Conservation (phyloP, 2,888 invertebrate species). For the Leucania comma region DNA sequence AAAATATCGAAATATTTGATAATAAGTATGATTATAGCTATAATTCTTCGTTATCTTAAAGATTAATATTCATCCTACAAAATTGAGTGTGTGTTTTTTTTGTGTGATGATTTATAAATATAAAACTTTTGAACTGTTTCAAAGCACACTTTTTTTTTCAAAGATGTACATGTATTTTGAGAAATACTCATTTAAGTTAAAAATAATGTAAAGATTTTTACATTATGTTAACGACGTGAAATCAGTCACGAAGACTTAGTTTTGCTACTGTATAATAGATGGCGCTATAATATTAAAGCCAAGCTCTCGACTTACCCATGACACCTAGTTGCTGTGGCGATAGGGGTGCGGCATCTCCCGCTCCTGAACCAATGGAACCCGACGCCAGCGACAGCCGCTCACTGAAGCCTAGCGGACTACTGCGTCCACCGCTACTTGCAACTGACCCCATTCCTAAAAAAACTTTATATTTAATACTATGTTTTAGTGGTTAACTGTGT, state of each 20-base stretch:
- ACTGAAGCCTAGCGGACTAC: slow-evolving; percentile 91
- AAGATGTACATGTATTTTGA: too few relatives aligned
- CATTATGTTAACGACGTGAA: neutral
- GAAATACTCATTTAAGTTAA: too few relatives aligned
- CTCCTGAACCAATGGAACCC: slow-evolving; percentile 91
- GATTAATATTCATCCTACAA: too few relatives aligned
- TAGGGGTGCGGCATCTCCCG: slow-evolving; percentile 92
- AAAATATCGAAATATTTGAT: too few relatives aligned
- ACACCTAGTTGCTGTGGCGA: slow-evolving; percentile 97
- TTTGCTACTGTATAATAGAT: slow-evolving; percentile 77
- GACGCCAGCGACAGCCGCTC: slow-evolving; percentile 93
- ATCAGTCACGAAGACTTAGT: neutral
- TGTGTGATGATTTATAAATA: too few relatives aligned
- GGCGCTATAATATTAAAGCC: slow-evolving; percentile 69
- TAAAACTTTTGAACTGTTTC: too few relatives aligned
- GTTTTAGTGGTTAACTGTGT: neutral
- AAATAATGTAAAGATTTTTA: too few relatives aligned
- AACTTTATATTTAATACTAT: neutral
- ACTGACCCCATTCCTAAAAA: slow-evolving; percentile 91
- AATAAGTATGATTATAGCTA: too few relatives aligned
- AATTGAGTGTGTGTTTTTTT: too few relatives aligned
- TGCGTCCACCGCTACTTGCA: slow-evolving; percentile 92
- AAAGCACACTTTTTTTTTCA: too few relatives aligned
- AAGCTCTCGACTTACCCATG: slow-evolving; percentile 93
- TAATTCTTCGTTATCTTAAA: too few relatives aligned